Evolutionary conservation across 2,888 invertebrate genomes (phyloP), one percentile per base, ranked within the genome.

Genomic region (Macrostomum cliftonense): DNA sequence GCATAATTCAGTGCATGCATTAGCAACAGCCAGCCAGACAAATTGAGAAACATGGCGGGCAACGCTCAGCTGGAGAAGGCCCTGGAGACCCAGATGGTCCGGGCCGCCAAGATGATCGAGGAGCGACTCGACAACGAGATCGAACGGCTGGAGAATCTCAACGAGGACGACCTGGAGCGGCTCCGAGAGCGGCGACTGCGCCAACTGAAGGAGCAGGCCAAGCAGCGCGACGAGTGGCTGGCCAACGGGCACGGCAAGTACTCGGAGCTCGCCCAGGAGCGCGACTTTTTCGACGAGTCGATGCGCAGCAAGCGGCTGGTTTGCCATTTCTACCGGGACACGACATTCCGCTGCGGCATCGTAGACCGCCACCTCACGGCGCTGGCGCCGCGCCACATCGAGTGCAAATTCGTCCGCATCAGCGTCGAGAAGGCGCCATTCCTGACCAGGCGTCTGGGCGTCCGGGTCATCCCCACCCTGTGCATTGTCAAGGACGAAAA

Each of bases 341-440:
- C 79, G 59, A 78, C 85, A 1, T 80, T 82, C 48, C 78, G 89
- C 42, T 88, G 86, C 65, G 79, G 81, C 65, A 89, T 95, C 55
- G 81, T 89, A 0, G 93, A 95, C 68, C 87, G 83, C 76, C 91
- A 93, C 68, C 73, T 95, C 36, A 79, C 81, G 65, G 72, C 79
- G 37, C 71, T 97, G n/a, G 85, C 88, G 1, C 77, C 76, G 50
- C 85, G 83, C 61, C 91, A 95, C 61, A 65, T 91, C 2, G 93
- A 87, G 73, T 79, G 85, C 0, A 75, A 78, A 57, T 82, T 83
- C 64, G 76, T 79, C 56, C 81, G 81, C 67, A 71, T 88, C 43
- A 82, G 93, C 70, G 93, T 83, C 0, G 89, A 91, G 62, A 78
- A 85, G 58, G 82, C 83, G 44, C 87, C 88, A 0, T 95, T 95